Conservation (phyloP, 2,888 invertebrate species). For the Geophilus truncorum region DNA sequence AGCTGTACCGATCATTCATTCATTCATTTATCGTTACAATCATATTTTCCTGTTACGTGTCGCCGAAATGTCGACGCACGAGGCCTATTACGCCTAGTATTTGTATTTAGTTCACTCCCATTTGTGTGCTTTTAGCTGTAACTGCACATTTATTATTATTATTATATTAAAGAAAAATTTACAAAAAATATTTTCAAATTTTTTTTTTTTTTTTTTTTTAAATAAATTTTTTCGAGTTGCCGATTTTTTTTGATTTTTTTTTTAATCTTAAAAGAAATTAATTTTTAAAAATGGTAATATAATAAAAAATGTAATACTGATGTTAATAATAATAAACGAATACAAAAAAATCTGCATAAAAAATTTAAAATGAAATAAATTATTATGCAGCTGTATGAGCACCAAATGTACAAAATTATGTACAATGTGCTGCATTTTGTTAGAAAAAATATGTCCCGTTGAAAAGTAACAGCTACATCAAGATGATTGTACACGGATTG, state of each 20-base stretch:
- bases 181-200: no score
- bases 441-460: constrained; percentile 1
- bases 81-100: constrained; percentile 10
- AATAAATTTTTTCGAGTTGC: neutral
- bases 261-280: neutral
- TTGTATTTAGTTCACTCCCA: neutral
- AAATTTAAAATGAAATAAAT: neutral
- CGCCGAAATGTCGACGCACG: neutral
- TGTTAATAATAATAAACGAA: no score
- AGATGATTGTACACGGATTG: neutral
- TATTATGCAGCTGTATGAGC: constrained; percentile 5
- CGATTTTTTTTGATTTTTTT: neutral
- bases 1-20: constrained; percentile 1
- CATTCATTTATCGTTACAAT: neutral
- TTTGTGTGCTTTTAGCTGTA: neutral
- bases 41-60: neutral
- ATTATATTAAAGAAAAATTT: neutral
- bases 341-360: constrained; percentile 8
- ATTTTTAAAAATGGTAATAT: neutral
- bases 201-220: neutral
- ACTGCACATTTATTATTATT: neutral
- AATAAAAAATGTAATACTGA: no score
- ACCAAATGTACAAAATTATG: constrained; percentile 3
- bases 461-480: neutral
- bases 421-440: constrained; percentile 18